Evolutionary conservation across 2,113 vertebrate species (phyloP), one percentile per base, ranked within the genome.

Genomic region (Megaleporinus macrocephalus): DNA sequence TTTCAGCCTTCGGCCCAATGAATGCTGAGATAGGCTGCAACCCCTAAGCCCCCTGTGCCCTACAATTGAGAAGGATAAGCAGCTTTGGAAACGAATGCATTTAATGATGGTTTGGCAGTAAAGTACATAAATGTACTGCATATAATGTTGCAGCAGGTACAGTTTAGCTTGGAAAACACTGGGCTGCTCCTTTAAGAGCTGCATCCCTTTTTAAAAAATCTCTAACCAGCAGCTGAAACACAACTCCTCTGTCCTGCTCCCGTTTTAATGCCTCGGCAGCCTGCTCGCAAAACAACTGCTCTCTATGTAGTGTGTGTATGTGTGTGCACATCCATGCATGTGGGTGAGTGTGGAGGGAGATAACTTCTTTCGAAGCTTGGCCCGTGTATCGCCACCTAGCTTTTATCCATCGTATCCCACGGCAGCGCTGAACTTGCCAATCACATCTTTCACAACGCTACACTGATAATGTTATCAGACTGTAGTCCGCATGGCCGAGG

Each of bases 381-480:
- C 57, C 24, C 11, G 24, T 26, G 57, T 61, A 81, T 49, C 57
- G 71, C 71, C 47, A 81, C 72, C 73, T 73, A 81, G 11, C 11
- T 70, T 70, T 44, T n/a, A 36, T 69, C 30, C 41, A 53, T 33
- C 20, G 41, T 75, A 68, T 66, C 74, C 79, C 29, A 18, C 59
- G 20, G 72, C 74, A 76, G 59, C 49, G 75, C 62, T 70, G 47
- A 76, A 69, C 73, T 49, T 29, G 65, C 22, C 24, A 59, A 55
- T 18, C 27, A 63, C 66, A 77, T 83, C 70, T 62, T 77, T 77
- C 55, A 77, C 33, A 30, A 41, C 66, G 20, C 24, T 68, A 57
- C 33, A n/a, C 49, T 70, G 69, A 83, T 78, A 66, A 57, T 69
- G 51, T 84, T 79, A 84, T 79, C 76, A 68, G 69, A 63, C 71